Evolutionary conservation across 2,113 vertebrate genomes (phyloP).

Genomic region (Albula goreensis): DNA sequence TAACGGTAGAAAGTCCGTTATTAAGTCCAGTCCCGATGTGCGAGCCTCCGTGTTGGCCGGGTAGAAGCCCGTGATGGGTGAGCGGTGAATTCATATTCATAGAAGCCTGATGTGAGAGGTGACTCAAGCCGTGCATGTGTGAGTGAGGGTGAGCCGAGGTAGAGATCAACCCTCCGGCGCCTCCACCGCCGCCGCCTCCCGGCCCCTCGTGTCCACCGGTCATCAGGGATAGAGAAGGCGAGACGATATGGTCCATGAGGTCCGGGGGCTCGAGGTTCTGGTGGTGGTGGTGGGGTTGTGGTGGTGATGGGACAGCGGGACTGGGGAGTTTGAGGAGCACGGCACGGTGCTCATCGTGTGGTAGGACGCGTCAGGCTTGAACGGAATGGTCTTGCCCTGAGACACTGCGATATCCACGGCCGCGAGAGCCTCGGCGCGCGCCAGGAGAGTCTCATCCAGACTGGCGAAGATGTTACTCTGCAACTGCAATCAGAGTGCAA

Average conservation of each 20-base stretch:
- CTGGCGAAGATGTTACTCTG: conserved; percentile 95
- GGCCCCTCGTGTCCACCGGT: conserved; percentile 75
- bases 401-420: conserved; percentile 96
- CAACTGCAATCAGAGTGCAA: conserved; percentile 69
- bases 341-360: conserved; percentile 93
- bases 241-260: conserved; percentile 84
- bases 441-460: conserved; percentile 91
- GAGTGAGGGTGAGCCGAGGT: conserved; percentile 82
- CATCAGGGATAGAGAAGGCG: conserved; percentile 83
- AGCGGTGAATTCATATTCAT: conserved; percentile 94
- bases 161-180: conserved; percentile 76
- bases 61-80: conserved; percentile 89
- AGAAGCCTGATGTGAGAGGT: conserved; percentile 88
- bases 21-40: conserved; percentile 78
- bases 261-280: conserved; percentile 82
- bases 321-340: conserved; percentile 85
- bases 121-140: conserved; percentile 91
- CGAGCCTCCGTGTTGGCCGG: conserved; percentile 81
- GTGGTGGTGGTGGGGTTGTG: conserved; percentile 88
- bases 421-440: conserved; percentile 91
- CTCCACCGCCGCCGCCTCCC: conserved; percentile 66
- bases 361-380: conserved; percentile 92
- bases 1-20: conserved; percentile 80
- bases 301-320: conserved; percentile 83
- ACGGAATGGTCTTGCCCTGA: conserved; percentile 92